phyloP scores from a whole-genome alignment of 2,113 vertebrate genomes.

The Malurus elegans region DNA sequence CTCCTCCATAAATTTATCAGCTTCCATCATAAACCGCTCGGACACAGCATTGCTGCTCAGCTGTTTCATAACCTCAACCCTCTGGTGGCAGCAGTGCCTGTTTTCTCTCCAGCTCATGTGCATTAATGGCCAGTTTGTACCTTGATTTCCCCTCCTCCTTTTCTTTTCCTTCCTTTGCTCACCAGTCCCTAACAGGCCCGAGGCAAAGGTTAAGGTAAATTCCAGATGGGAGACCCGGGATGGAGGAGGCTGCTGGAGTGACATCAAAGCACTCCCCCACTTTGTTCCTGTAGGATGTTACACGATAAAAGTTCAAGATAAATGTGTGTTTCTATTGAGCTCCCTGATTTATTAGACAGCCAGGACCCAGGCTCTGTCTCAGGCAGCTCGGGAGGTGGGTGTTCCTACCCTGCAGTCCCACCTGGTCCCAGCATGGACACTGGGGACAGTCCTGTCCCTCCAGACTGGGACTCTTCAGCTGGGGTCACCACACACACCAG shows the following conservation, averaged over 20 bases:
- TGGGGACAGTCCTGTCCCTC: background rate
- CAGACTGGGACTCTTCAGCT: rapidly evolving
- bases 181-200: background rate
- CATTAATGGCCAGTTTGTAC: background rate
- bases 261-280: conserved; percentile 4
- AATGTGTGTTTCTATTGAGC: background rate
- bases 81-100: background rate
- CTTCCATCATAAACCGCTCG: background rate
- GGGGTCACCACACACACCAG: background rate
- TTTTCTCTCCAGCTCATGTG: background rate
- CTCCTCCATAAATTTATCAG: background rate
- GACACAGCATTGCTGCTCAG: background rate
- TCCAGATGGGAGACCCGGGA: background rate
- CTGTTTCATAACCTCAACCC: background rate
- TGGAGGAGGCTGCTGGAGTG: background rate
- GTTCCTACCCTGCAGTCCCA: background rate
- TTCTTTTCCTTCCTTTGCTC: background rate
- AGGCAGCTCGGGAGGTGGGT: background rate
- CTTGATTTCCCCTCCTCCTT: background rate
- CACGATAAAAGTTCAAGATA: conserved; percentile 1
- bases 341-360: background rate
- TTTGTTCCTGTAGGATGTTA: background rate
- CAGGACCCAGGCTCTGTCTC: background rate
- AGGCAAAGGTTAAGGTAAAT: conserved; percentile 8
- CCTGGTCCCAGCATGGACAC: background rate